Evolutionary conservation across 2,113 vertebrate genomes (phyloP).

Genomic region (Arenaria interpres): DNA sequence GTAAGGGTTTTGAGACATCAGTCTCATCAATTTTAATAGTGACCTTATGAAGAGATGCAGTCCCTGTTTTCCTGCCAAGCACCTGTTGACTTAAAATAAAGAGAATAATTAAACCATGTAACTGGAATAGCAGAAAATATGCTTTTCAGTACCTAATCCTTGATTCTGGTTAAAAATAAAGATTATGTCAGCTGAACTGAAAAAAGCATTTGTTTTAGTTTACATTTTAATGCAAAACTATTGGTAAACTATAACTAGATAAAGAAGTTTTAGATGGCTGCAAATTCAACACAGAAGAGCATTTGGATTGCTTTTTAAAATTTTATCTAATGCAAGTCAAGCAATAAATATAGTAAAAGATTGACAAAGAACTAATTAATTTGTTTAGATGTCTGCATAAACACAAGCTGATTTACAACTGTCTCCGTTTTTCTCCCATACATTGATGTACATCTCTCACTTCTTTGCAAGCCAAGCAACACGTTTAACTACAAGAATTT

Average conservation of each 20-base stretch:
- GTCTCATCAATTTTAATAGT: constrained; percentile 95
- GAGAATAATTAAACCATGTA: constrained; percentile 34
- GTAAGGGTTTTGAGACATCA: constrained; percentile 95
- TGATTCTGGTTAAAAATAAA: background rate
- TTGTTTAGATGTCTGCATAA: background rate
- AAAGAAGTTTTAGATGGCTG: background rate
- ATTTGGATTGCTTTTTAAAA: background rate
- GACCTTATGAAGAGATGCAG: constrained; percentile 94
- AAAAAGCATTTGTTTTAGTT: background rate
- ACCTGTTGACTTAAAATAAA: constrained; percentile 89
- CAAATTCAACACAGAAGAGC: background rate
- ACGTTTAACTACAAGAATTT: background rate
- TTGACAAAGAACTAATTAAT: background rate
- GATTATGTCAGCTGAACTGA: background rate
- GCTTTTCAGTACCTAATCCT: background rate
- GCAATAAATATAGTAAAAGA: background rate
- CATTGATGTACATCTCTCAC: background rate
- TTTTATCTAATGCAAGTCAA: background rate
- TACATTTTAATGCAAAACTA: background rate
- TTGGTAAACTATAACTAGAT: background rate
- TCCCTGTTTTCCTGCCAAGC: constrained; percentile 93
- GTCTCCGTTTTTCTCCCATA: background rate
- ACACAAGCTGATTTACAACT: background rate
- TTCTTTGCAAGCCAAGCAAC: background rate
- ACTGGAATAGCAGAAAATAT: background rate